Evolutionary conservation across 2,797 vertebrate species (phyloP).

Genomic region (Eidolon dupreanum): DNA sequence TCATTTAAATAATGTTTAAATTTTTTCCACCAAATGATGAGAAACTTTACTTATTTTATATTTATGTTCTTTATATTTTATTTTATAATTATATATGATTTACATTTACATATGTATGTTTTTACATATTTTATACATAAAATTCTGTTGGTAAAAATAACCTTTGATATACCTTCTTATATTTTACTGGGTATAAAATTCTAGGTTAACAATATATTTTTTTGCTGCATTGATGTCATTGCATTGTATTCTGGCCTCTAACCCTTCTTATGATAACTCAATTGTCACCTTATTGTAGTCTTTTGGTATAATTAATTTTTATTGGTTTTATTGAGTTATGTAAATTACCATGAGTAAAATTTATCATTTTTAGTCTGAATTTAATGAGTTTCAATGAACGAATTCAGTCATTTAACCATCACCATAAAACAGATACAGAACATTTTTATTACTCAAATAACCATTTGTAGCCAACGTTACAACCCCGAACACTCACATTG

Average conservation of each 20-base stretch:
- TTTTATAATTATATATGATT: background rate
- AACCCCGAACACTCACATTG: background rate
- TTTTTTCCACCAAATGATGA: background rate
- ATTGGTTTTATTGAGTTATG: background rate
- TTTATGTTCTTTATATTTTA: background rate
- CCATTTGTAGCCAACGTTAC: background rate
- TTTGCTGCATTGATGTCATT: background rate
- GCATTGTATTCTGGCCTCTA: background rate
- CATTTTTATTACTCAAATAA: background rate
- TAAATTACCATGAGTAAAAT: background rate
- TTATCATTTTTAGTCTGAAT: background rate
- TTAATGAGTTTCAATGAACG: background rate
- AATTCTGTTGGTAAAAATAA: background rate
- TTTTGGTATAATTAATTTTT: background rate
- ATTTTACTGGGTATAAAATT: background rate
- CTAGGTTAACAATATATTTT: background rate
- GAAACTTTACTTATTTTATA: background rate
- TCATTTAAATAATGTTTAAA: background rate
- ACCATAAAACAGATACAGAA: background rate
- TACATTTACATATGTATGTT: background rate
- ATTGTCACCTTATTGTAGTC: background rate
- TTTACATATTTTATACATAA: background rate
- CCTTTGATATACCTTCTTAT: background rate
- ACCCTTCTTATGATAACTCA: background rate
- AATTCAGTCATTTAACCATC: background rate